Conservation (phyloP, 2,888 invertebrate species). For the Temnothorax rugatulus region DNA sequence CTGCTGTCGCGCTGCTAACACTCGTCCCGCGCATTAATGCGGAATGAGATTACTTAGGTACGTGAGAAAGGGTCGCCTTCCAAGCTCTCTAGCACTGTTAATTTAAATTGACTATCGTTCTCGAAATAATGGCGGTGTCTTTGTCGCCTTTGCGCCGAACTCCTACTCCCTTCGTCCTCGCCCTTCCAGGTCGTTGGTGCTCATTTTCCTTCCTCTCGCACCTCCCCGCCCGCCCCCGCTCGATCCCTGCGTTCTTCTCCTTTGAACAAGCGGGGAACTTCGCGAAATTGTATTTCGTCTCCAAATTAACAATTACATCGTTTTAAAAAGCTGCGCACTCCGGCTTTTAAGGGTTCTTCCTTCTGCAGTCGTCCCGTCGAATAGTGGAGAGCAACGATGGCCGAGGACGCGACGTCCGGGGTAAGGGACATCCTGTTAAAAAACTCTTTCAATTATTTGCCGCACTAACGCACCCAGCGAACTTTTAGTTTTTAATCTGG, state of each 20-base stretch:
- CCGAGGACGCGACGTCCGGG: slow-evolving; percentile 29
- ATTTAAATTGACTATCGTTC: slow-evolving; percentile 81
- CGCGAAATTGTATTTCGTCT: slow-evolving; percentile 76
- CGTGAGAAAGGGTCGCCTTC: slow-evolving; percentile 71
- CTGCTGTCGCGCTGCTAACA: slow-evolving; percentile 64
- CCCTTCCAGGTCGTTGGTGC: slow-evolving; percentile 57
- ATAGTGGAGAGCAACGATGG: slow-evolving; percentile 63
- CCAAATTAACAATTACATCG: slow-evolving; percentile 80
- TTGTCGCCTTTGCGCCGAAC: slow-evolving; percentile 71
- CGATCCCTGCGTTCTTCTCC: slow-evolving; percentile 48
- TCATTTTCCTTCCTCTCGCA: slow-evolving; percentile 54
- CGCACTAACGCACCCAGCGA: slow-evolving; percentile 69
- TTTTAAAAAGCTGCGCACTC: slow-evolving; percentile 76
- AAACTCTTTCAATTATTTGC: slow-evolving; percentile 77
- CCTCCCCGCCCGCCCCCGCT: neutral
- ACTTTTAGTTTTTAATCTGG: slow-evolving; percentile 73
- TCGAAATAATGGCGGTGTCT: slow-evolving; percentile 77
- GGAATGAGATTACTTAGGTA: slow-evolving; percentile 78
- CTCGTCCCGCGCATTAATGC: slow-evolving; percentile 76
- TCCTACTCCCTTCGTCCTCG: slow-evolving; percentile 64
- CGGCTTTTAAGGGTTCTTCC: slow-evolving; percentile 70
- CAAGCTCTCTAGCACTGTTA: slow-evolving; percentile 72
- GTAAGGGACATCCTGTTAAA: slow-evolving; percentile 57
- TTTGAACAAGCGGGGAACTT: slow-evolving; percentile 72
- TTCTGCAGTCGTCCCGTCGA: slow-evolving; percentile 56